phyloP scores from a whole-genome alignment of 1,140 invertebrate genomes.

The Cephus cinctus region DNA sequence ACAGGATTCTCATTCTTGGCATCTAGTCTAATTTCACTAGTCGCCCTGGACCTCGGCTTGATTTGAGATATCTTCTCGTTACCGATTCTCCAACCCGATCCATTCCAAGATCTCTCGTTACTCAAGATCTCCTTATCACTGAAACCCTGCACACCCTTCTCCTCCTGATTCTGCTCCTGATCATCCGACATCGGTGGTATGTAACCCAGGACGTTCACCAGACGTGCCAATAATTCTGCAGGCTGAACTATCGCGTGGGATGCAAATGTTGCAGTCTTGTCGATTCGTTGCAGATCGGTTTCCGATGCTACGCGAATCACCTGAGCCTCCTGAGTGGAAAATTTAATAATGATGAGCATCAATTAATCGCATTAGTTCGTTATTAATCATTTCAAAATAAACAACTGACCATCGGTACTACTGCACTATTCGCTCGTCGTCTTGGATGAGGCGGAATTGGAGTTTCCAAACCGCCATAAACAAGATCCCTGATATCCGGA shows the following conservation, averaged over 20 bases:
- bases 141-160: constrained; percentile 62
- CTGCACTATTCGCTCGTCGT: constrained; percentile 51
- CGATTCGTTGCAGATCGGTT: constrained; percentile 72
- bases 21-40: constrained; percentile 51
- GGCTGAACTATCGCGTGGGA: constrained; percentile 64
- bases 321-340: constrained; percentile 42
- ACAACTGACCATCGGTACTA: constrained; percentile 42
- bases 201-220: constrained; percentile 72
- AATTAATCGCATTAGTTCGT: background rate
- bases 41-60: constrained; percentile 55
- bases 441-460: constrained; percentile 38
- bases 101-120: constrained; percentile 58
- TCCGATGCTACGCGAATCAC: constrained; percentile 70
- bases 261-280: constrained; percentile 74
- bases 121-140: constrained; percentile 68
- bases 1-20: constrained; percentile 49
- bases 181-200: constrained; percentile 57
- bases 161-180: constrained; percentile 17
- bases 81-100: constrained; percentile 55
- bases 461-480: constrained; percentile 35
- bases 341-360: background rate
- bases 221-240: constrained; percentile 69
- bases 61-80: constrained; percentile 50
- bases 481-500: constrained; percentile 44
- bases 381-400: background rate